These are phyloP conservation scores for Pyxicephalus adspersus DNA, from an alignment of 2,113 vertebrate species.

Conservation along the genomic window DNA sequence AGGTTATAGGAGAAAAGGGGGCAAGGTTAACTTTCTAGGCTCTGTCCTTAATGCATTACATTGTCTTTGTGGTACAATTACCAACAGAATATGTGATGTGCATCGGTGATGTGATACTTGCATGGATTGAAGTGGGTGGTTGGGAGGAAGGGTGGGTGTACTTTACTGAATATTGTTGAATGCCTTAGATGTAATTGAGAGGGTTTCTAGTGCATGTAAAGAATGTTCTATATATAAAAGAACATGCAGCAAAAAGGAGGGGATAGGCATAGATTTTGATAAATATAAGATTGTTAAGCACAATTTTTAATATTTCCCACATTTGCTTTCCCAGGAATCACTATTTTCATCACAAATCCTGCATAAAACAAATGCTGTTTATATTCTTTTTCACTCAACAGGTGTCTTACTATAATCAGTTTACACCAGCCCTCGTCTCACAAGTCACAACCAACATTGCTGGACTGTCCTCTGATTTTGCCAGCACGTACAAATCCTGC, in stretches of 20 bases:
- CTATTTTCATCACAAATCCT: too few relatives aligned
- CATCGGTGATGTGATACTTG: too few relatives aligned
- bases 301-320: neutral
- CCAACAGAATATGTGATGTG: too few relatives aligned
- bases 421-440: slow-evolving; percentile 82
- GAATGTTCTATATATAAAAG: neutral
- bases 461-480: slow-evolving; percentile 87
- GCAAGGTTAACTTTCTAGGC: neutral
- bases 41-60: too few relatives aligned
- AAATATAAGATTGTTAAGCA: too few relatives aligned
- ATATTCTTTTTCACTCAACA: slow-evolving; percentile 59
- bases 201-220: neutral
- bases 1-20: neutral
- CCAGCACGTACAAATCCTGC: slow-evolving; percentile 80
- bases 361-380: too few relatives aligned
- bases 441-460: slow-evolving; percentile 89
- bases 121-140: too few relatives aligned
- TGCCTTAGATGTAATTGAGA: neutral
- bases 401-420: slow-evolving; percentile 96
- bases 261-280: too few relatives aligned
- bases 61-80: too few relatives aligned
- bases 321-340: too few relatives aligned
- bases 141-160: neutral
- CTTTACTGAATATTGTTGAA: neutral
- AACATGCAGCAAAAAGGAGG: neutral